phyloP scores from a whole-genome alignment of 92 coral and sea anemone genomes.

The Zoanthus sociatus region DNA sequence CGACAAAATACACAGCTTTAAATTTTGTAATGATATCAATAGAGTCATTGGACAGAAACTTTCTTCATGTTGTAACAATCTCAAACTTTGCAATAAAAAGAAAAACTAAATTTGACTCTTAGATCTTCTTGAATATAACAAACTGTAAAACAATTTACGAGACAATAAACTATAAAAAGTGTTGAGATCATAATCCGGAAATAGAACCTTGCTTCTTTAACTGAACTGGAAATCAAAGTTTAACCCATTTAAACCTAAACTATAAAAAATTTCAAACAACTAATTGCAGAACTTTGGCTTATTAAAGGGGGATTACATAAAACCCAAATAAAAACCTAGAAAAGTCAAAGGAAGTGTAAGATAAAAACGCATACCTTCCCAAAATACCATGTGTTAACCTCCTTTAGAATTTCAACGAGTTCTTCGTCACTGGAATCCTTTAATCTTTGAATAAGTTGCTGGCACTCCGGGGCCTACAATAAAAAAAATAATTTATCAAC shows the following conservation, averaged over 20 bases:
- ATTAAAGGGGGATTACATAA: not conserved
- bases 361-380: conserved; percentile 78
- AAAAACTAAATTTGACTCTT: not conserved
- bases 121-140: not conserved
- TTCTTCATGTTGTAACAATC: too few species aligned
- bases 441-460: conserved; percentile 85
- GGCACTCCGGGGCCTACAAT: conserved; percentile 91
- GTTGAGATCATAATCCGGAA: not conserved
- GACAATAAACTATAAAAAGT: not conserved
- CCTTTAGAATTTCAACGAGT: conserved; percentile 78
- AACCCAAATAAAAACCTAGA: not conserved
- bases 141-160: not conserved
- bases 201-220: not conserved
- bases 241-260: too few species aligned
- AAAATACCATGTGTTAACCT: conserved; percentile 95
- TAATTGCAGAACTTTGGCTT: not conserved
- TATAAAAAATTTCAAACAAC: too few species aligned
- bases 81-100: too few species aligned
- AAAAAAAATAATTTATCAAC: conserved; percentile 29
- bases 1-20: too few species aligned
- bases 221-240: not conserved
- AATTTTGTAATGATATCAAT: too few species aligned
- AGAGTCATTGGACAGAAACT: too few species aligned
- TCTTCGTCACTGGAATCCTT: conserved; percentile 88
- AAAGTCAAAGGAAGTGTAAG: not conserved